Evolutionary conservation across 2,113 vertebrate genomes (phyloP).

Genomic region (Sceloporus tristichus): DNA sequence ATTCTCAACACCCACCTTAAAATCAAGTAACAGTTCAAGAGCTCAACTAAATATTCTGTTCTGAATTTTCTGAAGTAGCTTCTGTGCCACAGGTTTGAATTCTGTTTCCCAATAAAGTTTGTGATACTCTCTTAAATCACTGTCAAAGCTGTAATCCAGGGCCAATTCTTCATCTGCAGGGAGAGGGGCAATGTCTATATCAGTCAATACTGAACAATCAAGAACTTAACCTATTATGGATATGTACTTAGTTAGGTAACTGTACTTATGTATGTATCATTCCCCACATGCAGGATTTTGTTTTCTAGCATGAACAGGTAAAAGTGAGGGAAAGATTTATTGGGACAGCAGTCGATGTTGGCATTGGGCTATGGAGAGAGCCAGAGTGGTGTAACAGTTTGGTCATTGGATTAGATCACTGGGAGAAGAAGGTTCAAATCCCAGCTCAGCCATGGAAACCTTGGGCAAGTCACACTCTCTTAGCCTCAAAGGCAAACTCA

Average conservation of each 20-base stretch:
- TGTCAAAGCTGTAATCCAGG: constrained; percentile 76
- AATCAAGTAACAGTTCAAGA: constrained; percentile 53
- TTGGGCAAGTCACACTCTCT: too few species aligned
- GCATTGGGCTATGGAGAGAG: background rate
- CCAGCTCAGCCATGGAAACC: too few species aligned
- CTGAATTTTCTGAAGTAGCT: constrained; percentile 83
- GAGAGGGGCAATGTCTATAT: constrained; percentile 42
- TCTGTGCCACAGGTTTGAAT: constrained; percentile 90
- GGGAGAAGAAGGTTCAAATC: too few species aligned
- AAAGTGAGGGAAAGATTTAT: background rate
- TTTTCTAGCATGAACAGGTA: background rate
- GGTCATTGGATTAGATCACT: too few species aligned
- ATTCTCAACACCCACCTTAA: constrained; percentile 25
- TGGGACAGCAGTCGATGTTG: background rate
- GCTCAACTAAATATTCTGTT: constrained; percentile 59
- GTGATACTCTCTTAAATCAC: constrained; percentile 80
- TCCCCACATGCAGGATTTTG: background rate
- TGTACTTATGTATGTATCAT: background rate
- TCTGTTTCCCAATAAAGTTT: constrained; percentile 89
- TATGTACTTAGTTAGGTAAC: background rate
- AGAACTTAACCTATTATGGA: background rate
- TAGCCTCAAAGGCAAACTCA: too few species aligned
- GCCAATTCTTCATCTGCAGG: constrained; percentile 84
- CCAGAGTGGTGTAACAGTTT: too few species aligned
- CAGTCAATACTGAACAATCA: background rate